Percentiles rank a stretch among this genome's conserved stretches.
Conservation (phyloP, 2,888 invertebrate species). For the Habrosyne pyritoides region DNA sequence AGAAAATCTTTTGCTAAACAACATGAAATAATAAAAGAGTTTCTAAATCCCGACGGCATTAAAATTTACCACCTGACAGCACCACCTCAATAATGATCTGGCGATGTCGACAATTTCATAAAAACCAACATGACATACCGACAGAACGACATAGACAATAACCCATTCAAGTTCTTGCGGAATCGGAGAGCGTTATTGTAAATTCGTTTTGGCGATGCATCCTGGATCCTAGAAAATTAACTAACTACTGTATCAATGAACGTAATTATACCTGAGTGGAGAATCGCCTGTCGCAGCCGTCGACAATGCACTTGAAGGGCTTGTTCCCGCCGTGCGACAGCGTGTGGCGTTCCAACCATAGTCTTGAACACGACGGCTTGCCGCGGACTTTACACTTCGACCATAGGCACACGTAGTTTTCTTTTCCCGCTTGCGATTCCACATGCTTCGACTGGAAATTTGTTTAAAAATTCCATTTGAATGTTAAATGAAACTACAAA, state of each 20-base stretch:
- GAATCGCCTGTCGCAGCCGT: conserved; percentile 94
- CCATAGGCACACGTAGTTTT: conserved; percentile 96
- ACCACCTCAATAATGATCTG: conserved; percentile 1
- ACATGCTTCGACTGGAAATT: conserved; percentile 89
- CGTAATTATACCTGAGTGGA: conserved; percentile 90
- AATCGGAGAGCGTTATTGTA: conserved; percentile 38
- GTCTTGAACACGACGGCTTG: conserved; percentile 94
- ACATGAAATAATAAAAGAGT: not conserved
- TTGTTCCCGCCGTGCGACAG: conserved; percentile 96
- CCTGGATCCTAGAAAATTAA: conserved; percentile 12
- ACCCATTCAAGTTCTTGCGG: conserved; percentile 29
- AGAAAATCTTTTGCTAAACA: conserved; percentile 2
- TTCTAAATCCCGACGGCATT: not conserved
- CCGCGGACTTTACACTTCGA: conserved; percentile 97
- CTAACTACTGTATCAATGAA: conserved; percentile 28
- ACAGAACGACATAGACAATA: conserved; percentile 48
- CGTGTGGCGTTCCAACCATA: conserved; percentile 97
- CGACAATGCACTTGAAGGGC: conserved; percentile 97
- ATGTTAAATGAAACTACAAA: no score
- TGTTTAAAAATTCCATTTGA: not conserved
- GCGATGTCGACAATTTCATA: conserved; percentile 18
- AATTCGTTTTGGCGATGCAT: conserved; percentile 45
- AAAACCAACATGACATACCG: conserved; percentile 37
- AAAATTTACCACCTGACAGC: not conserved
- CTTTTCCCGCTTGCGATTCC: conserved; percentile 91